A percentile compares a stretch with the other conserved stretches of the same genome.
These are phyloP conservation scores for Solenopsis fugax DNA, from an alignment of 1,140 invertebrate species.

Conservation along the genomic window DNA sequence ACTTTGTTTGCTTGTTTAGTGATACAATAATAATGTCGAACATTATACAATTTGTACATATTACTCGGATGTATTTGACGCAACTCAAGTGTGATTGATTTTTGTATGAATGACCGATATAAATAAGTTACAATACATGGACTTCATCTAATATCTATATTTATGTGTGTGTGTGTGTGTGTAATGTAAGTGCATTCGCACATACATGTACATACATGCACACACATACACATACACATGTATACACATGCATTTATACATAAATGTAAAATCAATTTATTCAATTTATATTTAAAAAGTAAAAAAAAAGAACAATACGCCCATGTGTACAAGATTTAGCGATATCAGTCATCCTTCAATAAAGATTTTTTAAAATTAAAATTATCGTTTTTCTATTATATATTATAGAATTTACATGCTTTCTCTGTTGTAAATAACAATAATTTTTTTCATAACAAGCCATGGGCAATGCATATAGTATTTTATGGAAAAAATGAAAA, in stretches of 20 bases:
- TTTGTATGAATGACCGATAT: constrained; percentile 72
- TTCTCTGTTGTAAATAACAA: constrained; percentile 59
- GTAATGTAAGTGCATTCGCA: too few relatives aligned
- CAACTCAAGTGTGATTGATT: constrained; percentile 59
- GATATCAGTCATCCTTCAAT: constrained; percentile 68
- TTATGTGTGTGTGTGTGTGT: constrained; percentile 45
- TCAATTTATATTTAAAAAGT: constrained; percentile 37
- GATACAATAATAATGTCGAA: constrained; percentile 69
- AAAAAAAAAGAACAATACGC: constrained; percentile 31
- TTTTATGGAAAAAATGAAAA: constrained; percentile 37
- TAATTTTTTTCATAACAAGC: constrained; percentile 50
- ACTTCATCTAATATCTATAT: constrained; percentile 59
- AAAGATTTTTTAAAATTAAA: constrained; percentile 61
- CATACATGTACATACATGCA: constrained; percentile 4
- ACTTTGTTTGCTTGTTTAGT: constrained; percentile 79
- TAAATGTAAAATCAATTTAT: constrained; percentile 71
- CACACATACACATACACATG: constrained; percentile 27
- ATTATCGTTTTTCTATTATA: constrained; percentile 63
- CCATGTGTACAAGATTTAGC: constrained; percentile 68
- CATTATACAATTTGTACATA: constrained; percentile 68
- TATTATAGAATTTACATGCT: constrained; percentile 52
- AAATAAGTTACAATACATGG: constrained; percentile 70
- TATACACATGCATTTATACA: constrained; percentile 68
- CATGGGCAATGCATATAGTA: constrained; percentile 66
- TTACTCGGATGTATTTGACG: constrained; percentile 69